Evolutionary conservation across 2,113 vertebrate genomes (phyloP).

Genomic region (Paratilapia polleni): DNA sequence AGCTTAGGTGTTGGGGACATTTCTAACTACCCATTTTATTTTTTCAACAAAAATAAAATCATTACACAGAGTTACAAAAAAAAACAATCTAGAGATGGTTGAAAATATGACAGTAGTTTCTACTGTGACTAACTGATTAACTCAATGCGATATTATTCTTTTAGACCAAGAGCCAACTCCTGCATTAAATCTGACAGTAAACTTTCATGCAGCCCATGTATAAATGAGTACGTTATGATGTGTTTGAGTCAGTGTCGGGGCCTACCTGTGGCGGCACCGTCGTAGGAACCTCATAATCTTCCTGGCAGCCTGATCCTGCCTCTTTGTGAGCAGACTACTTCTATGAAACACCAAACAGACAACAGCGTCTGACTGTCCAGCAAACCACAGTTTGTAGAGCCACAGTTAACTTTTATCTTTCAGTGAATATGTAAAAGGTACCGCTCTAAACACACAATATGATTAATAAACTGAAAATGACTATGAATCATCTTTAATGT

Average conservation of each 20-base stretch:
- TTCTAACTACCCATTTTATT: constrained; percentile 59
- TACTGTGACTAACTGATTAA: constrained; percentile 35
- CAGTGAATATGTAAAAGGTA: constrained; percentile 1
- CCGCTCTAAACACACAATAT: not conserved
- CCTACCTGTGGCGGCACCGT: constrained; percentile 98
- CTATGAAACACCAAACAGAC: constrained; percentile 75
- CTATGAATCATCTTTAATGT: not conserved
- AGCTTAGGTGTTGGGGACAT: constrained; percentile 52
- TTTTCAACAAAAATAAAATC: constrained; percentile 41
- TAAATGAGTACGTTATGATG: not conserved
- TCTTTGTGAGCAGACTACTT: constrained; percentile 98
- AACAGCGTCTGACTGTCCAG: not conserved
- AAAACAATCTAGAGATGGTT: not conserved
- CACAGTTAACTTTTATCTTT: not conserved
- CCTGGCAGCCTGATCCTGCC: constrained; percentile 98
- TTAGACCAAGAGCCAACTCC: not conserved
- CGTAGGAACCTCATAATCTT: constrained; percentile 99
- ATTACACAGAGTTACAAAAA: constrained; percentile 23
- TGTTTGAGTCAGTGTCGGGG: constrained; percentile 12
- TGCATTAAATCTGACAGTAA: not conserved
- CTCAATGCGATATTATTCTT: not conserved
- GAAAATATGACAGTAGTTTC: not conserved
- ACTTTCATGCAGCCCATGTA: not conserved
- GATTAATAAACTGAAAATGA: not conserved
- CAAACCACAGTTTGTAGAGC: not conserved